phyloP scores from a whole-genome alignment of 2,797 vertebrate genomes.

The Rhinoraja longicauda region DNA sequence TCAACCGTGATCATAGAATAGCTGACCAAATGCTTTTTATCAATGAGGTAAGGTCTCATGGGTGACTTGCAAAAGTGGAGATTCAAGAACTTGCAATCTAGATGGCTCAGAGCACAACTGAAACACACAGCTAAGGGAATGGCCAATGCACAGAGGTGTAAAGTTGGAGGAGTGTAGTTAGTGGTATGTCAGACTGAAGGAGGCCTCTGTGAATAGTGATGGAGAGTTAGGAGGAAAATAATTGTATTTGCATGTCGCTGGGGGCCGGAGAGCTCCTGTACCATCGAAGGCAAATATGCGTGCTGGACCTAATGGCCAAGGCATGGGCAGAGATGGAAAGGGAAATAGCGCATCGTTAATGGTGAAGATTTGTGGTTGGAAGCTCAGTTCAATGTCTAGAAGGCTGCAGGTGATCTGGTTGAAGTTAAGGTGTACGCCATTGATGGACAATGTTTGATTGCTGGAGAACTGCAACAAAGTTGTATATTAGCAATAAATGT shows the following conservation, averaged over 20 bases:
- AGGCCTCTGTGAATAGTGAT: background rate
- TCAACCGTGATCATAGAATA: background rate
- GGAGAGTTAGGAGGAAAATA: background rate
- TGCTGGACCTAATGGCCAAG: background rate
- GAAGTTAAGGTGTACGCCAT: background rate
- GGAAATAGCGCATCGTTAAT: background rate
- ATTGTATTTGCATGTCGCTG: background rate
- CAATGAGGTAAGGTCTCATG: background rate
- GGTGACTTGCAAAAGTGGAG: background rate
- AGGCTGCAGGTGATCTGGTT: background rate
- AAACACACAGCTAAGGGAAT: background rate
- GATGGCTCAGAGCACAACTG: background rate
- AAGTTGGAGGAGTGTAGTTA: background rate
- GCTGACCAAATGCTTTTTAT: background rate
- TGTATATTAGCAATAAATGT: too few species aligned
- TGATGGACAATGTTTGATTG: background rate
- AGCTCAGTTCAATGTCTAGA: background rate
- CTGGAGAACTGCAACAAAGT: too few species aligned
- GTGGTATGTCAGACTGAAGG: background rate
- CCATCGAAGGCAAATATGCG: too few species aligned
- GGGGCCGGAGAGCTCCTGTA: too few species aligned
- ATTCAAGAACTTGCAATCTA: background rate
- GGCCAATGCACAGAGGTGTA: background rate
- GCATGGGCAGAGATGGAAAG: background rate
- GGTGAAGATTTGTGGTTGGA: background rate